phyloP scores from a whole-genome alignment of 2,113 vertebrate species.

The Mirza zaza region DNA sequence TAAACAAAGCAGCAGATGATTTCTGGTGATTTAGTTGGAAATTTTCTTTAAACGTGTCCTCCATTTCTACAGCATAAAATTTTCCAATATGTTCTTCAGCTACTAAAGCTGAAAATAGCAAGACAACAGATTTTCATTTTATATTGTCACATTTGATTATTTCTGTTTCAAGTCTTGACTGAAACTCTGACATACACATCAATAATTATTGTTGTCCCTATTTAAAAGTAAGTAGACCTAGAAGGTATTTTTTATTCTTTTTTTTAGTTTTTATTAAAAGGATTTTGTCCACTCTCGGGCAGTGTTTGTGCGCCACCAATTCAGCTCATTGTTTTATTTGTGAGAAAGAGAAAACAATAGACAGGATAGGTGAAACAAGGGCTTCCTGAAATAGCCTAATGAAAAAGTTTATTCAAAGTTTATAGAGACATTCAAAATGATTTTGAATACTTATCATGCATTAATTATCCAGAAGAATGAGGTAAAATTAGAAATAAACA shows the following conservation, averaged over 20 bases:
- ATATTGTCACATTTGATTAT: conserved; percentile 69
- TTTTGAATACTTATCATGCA: background rate
- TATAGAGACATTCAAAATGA: background rate
- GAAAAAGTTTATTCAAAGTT: background rate
- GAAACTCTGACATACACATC: conserved; percentile 48
- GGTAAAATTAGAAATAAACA: background rate
- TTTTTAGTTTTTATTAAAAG: background rate
- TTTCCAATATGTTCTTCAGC: conserved; percentile 69
- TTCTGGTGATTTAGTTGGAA: conserved; percentile 52
- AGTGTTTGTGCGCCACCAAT: background rate
- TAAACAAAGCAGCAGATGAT: conserved; percentile 61
- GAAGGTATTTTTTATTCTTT: background rate
- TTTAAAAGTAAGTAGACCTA: conserved; percentile 54
- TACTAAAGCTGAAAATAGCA: conserved; percentile 64
- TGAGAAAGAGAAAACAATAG: background rate
- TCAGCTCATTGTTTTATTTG: background rate
- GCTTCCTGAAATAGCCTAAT: background rate
- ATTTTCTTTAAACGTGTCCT: conserved; percentile 38
- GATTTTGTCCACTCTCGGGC: background rate
- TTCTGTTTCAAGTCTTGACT: conserved; percentile 60
- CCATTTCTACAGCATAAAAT: conserved; percentile 26
- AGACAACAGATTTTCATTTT: conserved; percentile 71
- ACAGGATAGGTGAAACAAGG: background rate
- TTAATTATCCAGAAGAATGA: background rate
- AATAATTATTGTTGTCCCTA: conserved; percentile 51